Conservation (phyloP, 2,797 vertebrate genomes). For the Phalloptychus januarius region DNA sequence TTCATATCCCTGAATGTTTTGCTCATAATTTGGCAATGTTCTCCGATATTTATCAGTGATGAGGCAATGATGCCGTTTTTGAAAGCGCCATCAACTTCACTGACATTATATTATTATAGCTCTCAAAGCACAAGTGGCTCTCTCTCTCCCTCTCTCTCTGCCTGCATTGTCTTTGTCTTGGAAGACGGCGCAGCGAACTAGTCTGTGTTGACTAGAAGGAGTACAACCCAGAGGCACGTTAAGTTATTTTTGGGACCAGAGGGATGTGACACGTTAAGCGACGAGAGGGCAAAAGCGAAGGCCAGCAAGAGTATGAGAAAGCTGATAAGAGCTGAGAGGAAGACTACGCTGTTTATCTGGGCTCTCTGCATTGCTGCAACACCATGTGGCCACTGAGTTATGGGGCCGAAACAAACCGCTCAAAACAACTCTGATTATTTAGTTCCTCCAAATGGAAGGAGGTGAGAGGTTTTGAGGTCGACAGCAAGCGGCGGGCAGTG, state of each 20-base stretch:
- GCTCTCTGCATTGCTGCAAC: constrained; percentile 59
- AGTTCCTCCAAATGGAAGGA: constrained; percentile 26
- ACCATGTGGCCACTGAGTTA: constrained; percentile 62
- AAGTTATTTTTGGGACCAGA: constrained; percentile 69
- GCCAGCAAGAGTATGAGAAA: constrained; percentile 70
- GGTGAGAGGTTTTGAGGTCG: constrained; percentile 41
- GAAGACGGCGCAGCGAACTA: constrained; percentile 31
- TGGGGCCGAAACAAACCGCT: constrained; percentile 62
- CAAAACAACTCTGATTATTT: constrained; percentile 41
- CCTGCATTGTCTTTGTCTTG: constrained; percentile 33
- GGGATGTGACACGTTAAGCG: constrained; percentile 70
- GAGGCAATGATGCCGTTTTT: constrained; percentile 27
- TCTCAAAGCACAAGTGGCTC: constrained; percentile 33
- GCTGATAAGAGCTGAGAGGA: constrained; percentile 80
- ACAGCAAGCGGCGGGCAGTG: constrained; percentile 33
- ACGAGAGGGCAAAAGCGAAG: constrained; percentile 44
- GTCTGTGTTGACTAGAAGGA: constrained; percentile 15
- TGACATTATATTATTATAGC: constrained; percentile 34
- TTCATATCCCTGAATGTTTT: constrained; percentile 16
- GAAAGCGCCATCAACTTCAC: constrained; percentile 25
- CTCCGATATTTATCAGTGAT: constrained; percentile 32
- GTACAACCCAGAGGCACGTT: constrained; percentile 43
- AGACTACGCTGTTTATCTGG: constrained; percentile 79
- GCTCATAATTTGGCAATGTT: constrained; percentile 9
- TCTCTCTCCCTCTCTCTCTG: constrained; percentile 4